These are phyloP conservation scores for Drosophila macrospina DNA, from an alignment of 2,888 invertebrate species.

Conservation along the genomic window DNA sequence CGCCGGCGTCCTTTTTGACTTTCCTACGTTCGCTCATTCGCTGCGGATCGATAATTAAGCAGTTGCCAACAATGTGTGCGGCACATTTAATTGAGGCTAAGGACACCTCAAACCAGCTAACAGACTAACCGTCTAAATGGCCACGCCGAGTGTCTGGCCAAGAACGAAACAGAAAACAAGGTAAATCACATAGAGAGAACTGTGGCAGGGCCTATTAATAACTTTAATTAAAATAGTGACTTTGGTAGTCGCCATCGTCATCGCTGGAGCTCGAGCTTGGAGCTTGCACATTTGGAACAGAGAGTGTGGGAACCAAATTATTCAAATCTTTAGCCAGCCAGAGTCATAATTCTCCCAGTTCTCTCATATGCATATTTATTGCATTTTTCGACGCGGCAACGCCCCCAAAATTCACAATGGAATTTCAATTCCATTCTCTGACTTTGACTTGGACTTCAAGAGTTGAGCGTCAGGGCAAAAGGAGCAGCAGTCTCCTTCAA, in stretches of 20 bases:
- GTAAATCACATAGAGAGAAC: slow-evolving; percentile 64
- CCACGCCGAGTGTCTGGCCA: slow-evolving; percentile 2
- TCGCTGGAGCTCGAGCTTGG: slow-evolving; percentile 4
- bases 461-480: slow-evolving; percentile 7
- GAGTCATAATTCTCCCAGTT: slow-evolving; percentile 59
- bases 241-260: slow-evolving; percentile 33
- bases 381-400: slow-evolving; percentile 84
- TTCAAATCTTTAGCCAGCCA: slow-evolving; percentile 74
- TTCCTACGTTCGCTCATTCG: slow-evolving; percentile 27
- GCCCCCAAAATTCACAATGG: slow-evolving; percentile 83
- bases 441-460: slow-evolving; percentile 38
- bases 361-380: slow-evolving; percentile 85
- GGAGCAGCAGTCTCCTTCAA: slow-evolving; percentile 40
- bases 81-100: slow-evolving; percentile 72
- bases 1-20: slow-evolving; percentile 53
- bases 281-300: slow-evolving; percentile 25
- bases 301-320: slow-evolving; percentile 84
- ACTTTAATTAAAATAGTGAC: slow-evolving; percentile 81
- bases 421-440: slow-evolving; percentile 84
- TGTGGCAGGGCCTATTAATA: slow-evolving; percentile 80
- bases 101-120: slow-evolving; percentile 54
- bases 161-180: slow-evolving; percentile 7
- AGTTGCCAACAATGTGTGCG: slow-evolving; percentile 81
- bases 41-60: slow-evolving; percentile 74
- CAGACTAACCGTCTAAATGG: slow-evolving; percentile 1